Evolutionary conservation across 2,888 invertebrate species (phyloP).

Genomic region (Euplexia lucipara): DNA sequence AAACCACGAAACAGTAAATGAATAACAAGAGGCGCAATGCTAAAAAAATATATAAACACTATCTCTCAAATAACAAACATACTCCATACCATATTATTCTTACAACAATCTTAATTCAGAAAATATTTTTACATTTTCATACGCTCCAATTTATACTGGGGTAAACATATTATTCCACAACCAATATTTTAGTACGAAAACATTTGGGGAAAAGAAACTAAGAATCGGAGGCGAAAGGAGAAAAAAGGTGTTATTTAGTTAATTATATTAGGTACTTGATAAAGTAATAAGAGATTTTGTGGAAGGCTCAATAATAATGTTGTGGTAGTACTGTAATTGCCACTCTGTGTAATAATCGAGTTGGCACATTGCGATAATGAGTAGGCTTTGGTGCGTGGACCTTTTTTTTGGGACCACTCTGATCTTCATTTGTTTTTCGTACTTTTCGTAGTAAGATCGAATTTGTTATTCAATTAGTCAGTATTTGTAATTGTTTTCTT

Average conservation of each 20-base stretch:
- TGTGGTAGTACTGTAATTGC: slow-evolving; percentile 26
- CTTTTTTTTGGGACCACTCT: slow-evolving; percentile 14
- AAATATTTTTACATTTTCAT: slow-evolving; percentile 25
- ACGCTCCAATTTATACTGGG: slow-evolving; percentile 6
- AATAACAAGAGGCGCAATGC: background rate
- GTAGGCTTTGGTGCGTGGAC: background rate
- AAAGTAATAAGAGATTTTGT: slow-evolving; percentile 37
- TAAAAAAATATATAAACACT: background rate
- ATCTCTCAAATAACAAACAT: background rate
- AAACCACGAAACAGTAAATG: no score
- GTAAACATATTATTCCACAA: slow-evolving; percentile 27
- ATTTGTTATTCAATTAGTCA: slow-evolving; percentile 7
- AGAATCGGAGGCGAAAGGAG: slow-evolving; percentile 14
- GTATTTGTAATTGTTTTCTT: background rate
- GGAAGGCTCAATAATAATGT: slow-evolving; percentile 25
- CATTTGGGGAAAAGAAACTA: slow-evolving; percentile 25
- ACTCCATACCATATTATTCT: background rate
- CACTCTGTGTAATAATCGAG: slow-evolving; percentile 33
- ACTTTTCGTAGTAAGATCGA: background rate
- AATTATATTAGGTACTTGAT: slow-evolving; percentile 58
- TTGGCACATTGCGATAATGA: slow-evolving; percentile 30
- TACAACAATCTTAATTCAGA: slow-evolving; percentile 16
- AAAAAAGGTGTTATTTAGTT: slow-evolving; percentile 46
- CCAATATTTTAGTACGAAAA: slow-evolving; percentile 42
- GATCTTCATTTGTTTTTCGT: slow-evolving; percentile 24